phyloP scores from a whole-genome alignment of 2,113 vertebrate species.

The Plectropomus leopardus region DNA sequence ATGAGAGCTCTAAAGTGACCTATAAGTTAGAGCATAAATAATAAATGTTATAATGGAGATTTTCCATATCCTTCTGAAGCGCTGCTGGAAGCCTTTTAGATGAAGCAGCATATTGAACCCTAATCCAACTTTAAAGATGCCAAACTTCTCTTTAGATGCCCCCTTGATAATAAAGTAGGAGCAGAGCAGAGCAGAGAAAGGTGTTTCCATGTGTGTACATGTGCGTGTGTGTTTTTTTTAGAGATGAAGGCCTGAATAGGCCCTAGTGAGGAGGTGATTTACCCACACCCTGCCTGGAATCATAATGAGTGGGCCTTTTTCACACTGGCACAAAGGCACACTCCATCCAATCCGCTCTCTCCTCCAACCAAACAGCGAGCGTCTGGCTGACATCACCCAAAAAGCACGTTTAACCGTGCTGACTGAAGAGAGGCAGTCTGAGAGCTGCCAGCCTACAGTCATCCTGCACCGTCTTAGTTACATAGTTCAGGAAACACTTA shows the following conservation, averaged over 20 bases:
- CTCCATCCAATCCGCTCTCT: constrained; percentile 65
- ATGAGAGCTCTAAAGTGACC: constrained; percentile 13
- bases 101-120: constrained; percentile 17
- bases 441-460: constrained; percentile 41
- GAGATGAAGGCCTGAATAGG: constrained; percentile 62
- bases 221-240: constrained; percentile 3
- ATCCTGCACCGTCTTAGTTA: background rate
- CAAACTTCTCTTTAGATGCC: constrained; percentile 17
- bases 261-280: constrained; percentile 70
- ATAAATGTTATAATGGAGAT: constrained; percentile 37
- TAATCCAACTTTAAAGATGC: constrained; percentile 24
- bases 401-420: constrained; percentile 43
- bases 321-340: constrained; percentile 72
- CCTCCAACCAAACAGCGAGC: constrained; percentile 59
- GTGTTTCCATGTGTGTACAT: background rate
- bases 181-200: constrained; percentile 11
- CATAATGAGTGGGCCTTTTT: constrained; percentile 81
- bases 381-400: constrained; percentile 58
- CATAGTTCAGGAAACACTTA: constrained; percentile 13
- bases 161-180: constrained; percentile 23
- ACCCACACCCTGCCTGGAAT: constrained; percentile 79
- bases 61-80: constrained; percentile 2
- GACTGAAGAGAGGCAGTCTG: constrained; percentile 34
- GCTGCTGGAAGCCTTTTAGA: constrained; percentile 9
- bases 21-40: constrained; percentile 42